Conservation (phyloP, 2,113 vertebrate species). For the Pseudorasbora parva region DNA sequence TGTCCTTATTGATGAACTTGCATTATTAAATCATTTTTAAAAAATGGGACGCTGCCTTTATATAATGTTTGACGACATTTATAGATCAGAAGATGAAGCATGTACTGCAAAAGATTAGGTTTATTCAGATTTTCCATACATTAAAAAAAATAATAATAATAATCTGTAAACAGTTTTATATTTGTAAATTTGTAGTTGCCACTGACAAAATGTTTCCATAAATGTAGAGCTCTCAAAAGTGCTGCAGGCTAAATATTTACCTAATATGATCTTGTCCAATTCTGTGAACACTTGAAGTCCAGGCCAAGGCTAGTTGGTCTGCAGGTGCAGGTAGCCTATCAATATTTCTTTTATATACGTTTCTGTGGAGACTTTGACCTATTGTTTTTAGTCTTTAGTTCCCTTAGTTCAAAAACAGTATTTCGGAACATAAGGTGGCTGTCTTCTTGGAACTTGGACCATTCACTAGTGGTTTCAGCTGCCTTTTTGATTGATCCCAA, state of each 20-base stretch:
- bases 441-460: slow-evolving; percentile 67
- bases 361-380: slow-evolving; percentile 74
- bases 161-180: no score
- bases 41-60: neutral
- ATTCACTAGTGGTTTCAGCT: slow-evolving; percentile 65
- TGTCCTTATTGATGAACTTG: neutral
- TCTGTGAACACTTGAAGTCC: neutral
- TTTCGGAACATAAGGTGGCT: slow-evolving; percentile 84
- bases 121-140: neutral
- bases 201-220: slow-evolving; percentile 78
- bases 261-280: slow-evolving; percentile 36
- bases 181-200: slow-evolving; percentile 77
- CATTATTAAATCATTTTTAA: neutral
- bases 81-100: neutral
- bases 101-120: slow-evolving; percentile 60
- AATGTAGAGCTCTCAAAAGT: slow-evolving; percentile 80
- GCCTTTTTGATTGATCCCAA: slow-evolving; percentile 83
- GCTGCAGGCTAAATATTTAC: slow-evolving; percentile 80
- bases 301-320: neutral
- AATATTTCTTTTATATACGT: slow-evolving; percentile 69
- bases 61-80: neutral
- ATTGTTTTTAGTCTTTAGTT: neutral
- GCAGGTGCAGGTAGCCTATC: neutral
- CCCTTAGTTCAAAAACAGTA: slow-evolving; percentile 79
- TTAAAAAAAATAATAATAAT: no score